Evolutionary conservation across 2,888 invertebrate species (phyloP).

Genomic region (Parnassius apollo): DNA sequence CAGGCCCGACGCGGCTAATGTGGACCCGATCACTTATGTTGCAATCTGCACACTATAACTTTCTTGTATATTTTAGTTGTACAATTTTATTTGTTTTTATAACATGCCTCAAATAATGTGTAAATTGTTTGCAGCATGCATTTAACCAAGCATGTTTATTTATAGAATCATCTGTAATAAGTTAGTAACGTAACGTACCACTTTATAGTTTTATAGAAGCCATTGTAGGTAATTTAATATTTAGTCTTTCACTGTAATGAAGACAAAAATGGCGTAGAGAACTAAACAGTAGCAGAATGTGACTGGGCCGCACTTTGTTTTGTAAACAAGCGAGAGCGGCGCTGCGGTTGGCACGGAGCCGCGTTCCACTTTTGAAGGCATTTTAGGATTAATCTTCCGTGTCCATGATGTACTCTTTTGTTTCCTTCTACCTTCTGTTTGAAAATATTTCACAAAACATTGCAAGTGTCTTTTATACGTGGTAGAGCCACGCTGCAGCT

Average conservation of each 20-base stretch:
- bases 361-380: constrained; percentile 16
- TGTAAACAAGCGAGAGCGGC: constrained; percentile 33
- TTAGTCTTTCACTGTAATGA: constrained; percentile 13
- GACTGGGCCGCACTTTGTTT: constrained; percentile 30
- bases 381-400: constrained; percentile 19
- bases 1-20: neutral
- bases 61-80: neutral
- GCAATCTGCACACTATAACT: neutral
- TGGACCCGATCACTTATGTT: neutral
- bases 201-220: neutral
- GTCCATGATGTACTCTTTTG: neutral
- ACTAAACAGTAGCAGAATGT: constrained; percentile 25
- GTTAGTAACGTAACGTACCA: constrained; percentile 2
- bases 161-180: too few species aligned
- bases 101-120: too few species aligned
- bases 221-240: constrained; percentile 10
- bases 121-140: neutral
- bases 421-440: neutral
- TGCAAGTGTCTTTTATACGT: neutral
- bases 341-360: constrained; percentile 27
- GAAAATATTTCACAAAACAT: neutral
- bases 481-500: too few species aligned
- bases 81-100: too few species aligned
- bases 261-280: constrained; percentile 18
- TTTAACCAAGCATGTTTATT: constrained; percentile 1